Conservation (phyloP, 2,888 invertebrate genomes). For the Cheilosia vernalis region DNA sequence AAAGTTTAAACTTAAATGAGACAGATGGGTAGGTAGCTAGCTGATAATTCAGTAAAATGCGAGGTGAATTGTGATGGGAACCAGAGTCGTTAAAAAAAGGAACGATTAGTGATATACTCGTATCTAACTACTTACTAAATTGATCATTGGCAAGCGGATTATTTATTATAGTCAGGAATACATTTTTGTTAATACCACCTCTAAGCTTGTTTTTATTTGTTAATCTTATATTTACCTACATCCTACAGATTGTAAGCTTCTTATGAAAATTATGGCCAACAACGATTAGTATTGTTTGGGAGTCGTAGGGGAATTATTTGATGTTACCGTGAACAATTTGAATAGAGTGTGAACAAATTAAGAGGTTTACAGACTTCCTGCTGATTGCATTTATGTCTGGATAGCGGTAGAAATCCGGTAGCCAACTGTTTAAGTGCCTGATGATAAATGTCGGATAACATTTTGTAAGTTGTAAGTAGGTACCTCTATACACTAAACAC, state of each 20-base stretch:
- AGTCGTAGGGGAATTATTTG: not conserved
- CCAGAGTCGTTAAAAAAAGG: not conserved
- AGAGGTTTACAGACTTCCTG: slow-evolving; percentile 6
- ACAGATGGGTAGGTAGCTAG: not conserved
- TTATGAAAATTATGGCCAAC: slow-evolving; percentile 1
- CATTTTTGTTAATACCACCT: slow-evolving; percentile 3
- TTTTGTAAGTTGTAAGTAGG: too few relatives aligned
- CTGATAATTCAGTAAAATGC: slow-evolving; percentile 28
- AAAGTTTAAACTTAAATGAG: slow-evolving; percentile 29
- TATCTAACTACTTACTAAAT: slow-evolving; percentile 1
- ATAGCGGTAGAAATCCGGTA: not conserved
- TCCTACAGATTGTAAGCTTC: slow-evolving; percentile 7
- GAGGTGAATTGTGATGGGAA: slow-evolving; percentile 24
- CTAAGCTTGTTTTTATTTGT: slow-evolving; percentile 7
- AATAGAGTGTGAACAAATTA: slow-evolving; percentile 6
- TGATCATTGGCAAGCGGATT: slow-evolving; percentile 22
- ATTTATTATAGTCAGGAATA: slow-evolving; percentile 14
- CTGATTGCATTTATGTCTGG: not conserved
- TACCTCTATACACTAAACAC: too few relatives aligned
- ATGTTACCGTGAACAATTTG: slow-evolving; percentile 5
- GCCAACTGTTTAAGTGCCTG: not conserved
- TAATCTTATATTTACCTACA: not conserved
- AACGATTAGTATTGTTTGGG: not conserved
- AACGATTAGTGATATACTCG: not conserved
- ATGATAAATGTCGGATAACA: too few relatives aligned